phyloP scores from a whole-genome alignment of 2,797 vertebrate genomes.

The Xenopus petersii region DNA sequence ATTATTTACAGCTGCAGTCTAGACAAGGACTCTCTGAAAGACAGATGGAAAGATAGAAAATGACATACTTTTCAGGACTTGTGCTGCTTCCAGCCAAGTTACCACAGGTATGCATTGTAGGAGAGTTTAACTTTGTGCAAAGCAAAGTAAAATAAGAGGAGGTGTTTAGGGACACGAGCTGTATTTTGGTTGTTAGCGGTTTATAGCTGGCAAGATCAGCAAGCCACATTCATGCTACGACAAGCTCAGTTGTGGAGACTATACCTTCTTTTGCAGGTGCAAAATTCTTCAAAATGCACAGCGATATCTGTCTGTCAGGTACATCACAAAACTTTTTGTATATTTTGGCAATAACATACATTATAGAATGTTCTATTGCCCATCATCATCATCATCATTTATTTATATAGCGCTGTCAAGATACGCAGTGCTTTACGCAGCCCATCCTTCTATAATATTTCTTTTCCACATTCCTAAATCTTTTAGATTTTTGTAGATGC shows the following conservation, averaged over 20 bases:
- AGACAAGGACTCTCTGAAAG: slow-evolving; percentile 1
- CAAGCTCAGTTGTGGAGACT: slow-evolving; percentile 2
- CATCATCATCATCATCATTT: no score
- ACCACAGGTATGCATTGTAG: background rate
- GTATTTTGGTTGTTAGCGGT: slow-evolving; percentile 10
- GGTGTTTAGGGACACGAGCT: background rate
- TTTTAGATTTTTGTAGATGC: no score
- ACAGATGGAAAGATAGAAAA: background rate
- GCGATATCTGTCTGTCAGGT: no score
- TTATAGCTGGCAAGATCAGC: slow-evolving; percentile 14
- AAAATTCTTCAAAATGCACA: slow-evolving; percentile 4
- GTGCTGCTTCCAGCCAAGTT: background rate
- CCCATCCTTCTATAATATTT: no score
- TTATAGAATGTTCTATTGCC: no score
- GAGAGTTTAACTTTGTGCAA: background rate
- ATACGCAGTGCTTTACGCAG: no score
- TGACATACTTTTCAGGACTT: background rate
- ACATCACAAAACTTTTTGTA: no score
- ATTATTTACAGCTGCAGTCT: slow-evolving; percentile 13
- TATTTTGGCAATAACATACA: no score
- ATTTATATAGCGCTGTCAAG: no score
- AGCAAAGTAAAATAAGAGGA: background rate
- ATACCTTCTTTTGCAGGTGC: slow-evolving; percentile 16
- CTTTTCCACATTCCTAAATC: no score
- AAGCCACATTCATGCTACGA: slow-evolving; percentile 12